A percentile compares a stretch with the other conserved stretches of the same genome.
These are phyloP conservation scores for Tetramorium simillimum DNA, from an alignment of 1,140 invertebrate species.

Conservation along the genomic window DNA sequence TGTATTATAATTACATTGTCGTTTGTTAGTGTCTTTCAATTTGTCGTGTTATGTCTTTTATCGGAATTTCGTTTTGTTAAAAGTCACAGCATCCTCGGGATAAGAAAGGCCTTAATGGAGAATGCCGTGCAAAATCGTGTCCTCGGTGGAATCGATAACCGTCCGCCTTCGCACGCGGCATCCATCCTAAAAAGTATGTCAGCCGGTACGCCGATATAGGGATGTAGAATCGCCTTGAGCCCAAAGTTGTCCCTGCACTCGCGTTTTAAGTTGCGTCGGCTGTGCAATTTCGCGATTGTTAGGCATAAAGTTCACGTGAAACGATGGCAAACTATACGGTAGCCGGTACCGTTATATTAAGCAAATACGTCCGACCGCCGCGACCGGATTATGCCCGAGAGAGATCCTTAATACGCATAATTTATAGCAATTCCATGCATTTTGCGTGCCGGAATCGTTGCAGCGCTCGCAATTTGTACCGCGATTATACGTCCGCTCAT, in stretches of 20 bases:
- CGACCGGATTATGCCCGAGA: slow-evolving; percentile 13
- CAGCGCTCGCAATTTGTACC: slow-evolving; percentile 18
- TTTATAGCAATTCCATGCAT: slow-evolving; percentile 48
- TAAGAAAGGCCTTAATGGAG: neutral
- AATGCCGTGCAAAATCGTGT: slow-evolving; percentile 6
- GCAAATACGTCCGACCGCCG: slow-evolving; percentile 35
- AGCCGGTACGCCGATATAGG: neutral
- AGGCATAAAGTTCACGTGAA: slow-evolving; percentile 29
- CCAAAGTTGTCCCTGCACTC: slow-evolving; percentile 8
- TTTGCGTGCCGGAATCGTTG: slow-evolving; percentile 19
- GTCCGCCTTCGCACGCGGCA: slow-evolving; percentile 9
- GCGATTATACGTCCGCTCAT: slow-evolving; percentile 18
- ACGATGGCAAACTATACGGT: neutral
- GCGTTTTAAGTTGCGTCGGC: slow-evolving; percentile 29
- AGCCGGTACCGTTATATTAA: slow-evolving; percentile 32
- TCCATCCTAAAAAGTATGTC: slow-evolving; percentile 51
- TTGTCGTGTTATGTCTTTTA: neutral
- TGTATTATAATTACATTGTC: neutral
- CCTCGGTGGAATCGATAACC: slow-evolving; percentile 38
- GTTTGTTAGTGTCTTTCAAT: neutral
- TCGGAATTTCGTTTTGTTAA: neutral
- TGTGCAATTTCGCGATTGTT: slow-evolving; percentile 48
- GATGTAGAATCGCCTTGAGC: neutral
- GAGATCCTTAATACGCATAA: slow-evolving; percentile 53
- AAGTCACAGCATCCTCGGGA: neutral